Evolutionary conservation across 1,140 invertebrate species (phyloP).

Genomic region (Delia radicum): DNA sequence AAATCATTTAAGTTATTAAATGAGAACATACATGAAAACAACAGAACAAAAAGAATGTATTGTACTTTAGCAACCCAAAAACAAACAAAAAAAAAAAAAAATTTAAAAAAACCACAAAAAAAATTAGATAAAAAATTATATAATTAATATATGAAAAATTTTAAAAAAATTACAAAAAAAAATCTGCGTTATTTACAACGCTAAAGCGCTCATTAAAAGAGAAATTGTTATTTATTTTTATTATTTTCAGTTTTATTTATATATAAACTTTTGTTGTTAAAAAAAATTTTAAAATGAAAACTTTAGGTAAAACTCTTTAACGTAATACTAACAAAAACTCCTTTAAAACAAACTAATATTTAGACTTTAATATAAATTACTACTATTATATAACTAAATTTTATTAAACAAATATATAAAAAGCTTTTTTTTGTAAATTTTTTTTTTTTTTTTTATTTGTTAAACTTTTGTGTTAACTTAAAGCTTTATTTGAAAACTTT

Average conservation of each 20-base stretch:
- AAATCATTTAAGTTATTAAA: background rate
- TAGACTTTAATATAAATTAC: background rate
- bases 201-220: conserved; percentile 20
- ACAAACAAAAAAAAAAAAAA: background rate
- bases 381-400: background rate
- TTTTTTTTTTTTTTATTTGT: too few species aligned
- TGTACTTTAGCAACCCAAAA: conserved; percentile 23
- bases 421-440: background rate
- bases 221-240: conserved; percentile 18
- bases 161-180: conserved; percentile 7
- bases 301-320: background rate
- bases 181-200: conserved; percentile 7
- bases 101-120: background rate
- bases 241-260: background rate
- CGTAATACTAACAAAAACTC: background rate
- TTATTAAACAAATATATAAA: background rate
- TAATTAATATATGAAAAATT: background rate
- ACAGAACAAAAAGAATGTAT: conserved; percentile 14
- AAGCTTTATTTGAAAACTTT: too few species aligned
- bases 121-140: conserved; percentile 16
- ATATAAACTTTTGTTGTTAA: background rate
- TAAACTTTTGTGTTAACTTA: too few species aligned
- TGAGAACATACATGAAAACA: background rate
- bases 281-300: background rate
- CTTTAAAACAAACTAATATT: background rate